Percentiles rank a stretch among this genome's conserved stretches.
These are phyloP conservation scores for Drosophila nannoptera DNA, from an alignment of 1,140 invertebrate species.

Conservation along the genomic window DNA sequence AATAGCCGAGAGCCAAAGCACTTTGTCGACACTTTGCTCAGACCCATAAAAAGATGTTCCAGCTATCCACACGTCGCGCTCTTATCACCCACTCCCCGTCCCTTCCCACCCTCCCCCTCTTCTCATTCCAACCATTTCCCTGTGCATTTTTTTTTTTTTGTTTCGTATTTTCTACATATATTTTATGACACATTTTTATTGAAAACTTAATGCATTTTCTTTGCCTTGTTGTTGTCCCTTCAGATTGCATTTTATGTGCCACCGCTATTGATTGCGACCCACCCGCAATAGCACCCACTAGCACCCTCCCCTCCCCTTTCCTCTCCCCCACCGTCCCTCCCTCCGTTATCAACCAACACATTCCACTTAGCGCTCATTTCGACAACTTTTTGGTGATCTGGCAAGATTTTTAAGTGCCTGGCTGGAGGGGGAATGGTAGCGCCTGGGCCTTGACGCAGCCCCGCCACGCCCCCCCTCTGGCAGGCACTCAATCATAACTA, in stretches of 20 bases:
- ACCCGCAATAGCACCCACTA: not conserved
- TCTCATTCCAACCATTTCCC: not conserved
- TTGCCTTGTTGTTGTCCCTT: conserved; percentile 34
- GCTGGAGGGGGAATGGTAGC: too few species aligned
- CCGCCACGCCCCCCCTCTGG: too few species aligned
- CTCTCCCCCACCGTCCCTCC: not conserved
- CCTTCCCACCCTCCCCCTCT: not conserved
- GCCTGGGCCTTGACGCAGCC: too few species aligned
- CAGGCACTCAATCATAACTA: conserved; percentile 7
- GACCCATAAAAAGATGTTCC: conserved; percentile 59
- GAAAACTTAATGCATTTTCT: conserved; percentile 68
- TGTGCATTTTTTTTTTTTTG: conserved; percentile 26
- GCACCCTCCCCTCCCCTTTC: not conserved
- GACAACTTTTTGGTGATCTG: not conserved
- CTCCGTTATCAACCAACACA: conserved; percentile 7
- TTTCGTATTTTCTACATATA: conserved; percentile 52
- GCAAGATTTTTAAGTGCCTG: too few species aligned
- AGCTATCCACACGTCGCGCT: conserved; percentile 16
- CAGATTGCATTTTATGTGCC: conserved; percentile 56
- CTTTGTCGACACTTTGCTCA: conserved; percentile 63
- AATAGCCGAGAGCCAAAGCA: conserved; percentile 37
- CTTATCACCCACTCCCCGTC: not conserved
- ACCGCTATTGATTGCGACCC: conserved; percentile 21
- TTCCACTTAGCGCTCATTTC: too few species aligned
- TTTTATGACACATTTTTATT: conserved; percentile 73